Conservation (phyloP, 2,113 vertebrate species). For the Camelus bactrianus region DNA sequence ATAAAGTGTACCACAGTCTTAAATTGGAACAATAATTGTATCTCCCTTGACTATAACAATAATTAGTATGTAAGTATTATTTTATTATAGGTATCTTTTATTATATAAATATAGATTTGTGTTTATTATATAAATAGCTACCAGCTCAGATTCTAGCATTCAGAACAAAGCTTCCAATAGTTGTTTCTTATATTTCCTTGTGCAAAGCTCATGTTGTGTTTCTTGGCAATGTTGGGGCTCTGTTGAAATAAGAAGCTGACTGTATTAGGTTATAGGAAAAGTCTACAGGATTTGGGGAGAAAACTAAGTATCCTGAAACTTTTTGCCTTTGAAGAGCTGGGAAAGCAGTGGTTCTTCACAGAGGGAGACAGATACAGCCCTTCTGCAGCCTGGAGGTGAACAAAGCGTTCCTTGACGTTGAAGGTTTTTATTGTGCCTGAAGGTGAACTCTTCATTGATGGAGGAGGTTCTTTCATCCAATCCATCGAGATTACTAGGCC, state of each 20-base stretch:
- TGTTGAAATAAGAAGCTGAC: background rate
- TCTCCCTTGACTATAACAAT: slow-evolving; percentile 4
- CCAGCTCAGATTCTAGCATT: background rate
- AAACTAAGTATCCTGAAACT: background rate
- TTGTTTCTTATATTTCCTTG: background rate
- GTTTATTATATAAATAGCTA: background rate
- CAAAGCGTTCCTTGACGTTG: background rate
- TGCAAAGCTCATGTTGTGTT: background rate
- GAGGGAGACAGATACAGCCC: background rate
- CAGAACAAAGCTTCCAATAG: background rate
- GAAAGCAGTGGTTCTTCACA: background rate
- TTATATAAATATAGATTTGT: background rate
- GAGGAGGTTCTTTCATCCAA: background rate
- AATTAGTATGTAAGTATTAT: background rate
- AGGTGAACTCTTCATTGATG: background rate
- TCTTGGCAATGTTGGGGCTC: background rate
- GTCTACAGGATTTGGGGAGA: background rate
- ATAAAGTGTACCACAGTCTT: background rate
- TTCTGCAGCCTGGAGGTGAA: background rate
- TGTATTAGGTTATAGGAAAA: background rate
- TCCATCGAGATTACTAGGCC: background rate
- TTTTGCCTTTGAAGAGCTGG: slow-evolving; percentile 49
- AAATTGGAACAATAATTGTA: slow-evolving; percentile 41
- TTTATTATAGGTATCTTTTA: background rate
- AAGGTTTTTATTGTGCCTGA: slow-evolving; percentile 5